Percentiles rank a stretch among this genome's conserved stretches.
These are phyloP conservation scores for Chloroceryle amazona DNA, from an alignment of 2,797 vertebrate species.

Conservation along the genomic window DNA sequence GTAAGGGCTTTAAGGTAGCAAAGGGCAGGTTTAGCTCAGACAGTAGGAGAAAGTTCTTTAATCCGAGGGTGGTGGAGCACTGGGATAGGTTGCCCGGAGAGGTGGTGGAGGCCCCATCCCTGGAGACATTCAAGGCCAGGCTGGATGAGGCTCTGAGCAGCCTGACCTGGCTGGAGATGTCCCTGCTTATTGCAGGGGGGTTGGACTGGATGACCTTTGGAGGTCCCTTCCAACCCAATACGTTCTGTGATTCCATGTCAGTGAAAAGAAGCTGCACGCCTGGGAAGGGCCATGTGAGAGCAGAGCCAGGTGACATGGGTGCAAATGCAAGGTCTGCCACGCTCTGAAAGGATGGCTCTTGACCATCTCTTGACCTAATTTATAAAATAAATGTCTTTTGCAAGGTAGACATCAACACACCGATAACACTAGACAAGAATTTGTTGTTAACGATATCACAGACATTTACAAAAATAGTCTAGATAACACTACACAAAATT, in stretches of 20 bases:
- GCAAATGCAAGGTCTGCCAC: neutral
- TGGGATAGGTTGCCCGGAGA: no score
- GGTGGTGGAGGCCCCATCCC: no score
- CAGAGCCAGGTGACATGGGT: neutral
- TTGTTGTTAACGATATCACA: neutral
- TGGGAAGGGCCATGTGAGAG: neutral
- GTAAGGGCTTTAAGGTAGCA: no score
- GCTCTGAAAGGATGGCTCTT: neutral
- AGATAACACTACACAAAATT: neutral
- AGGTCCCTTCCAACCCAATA: no score
- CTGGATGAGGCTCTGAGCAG: no score
- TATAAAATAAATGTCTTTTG: neutral
- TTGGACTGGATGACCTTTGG: no score
- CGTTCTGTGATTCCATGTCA: neutral
- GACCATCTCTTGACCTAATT: neutral
- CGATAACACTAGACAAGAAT: neutral
- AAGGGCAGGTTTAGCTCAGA: no score
- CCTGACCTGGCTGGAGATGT: no score
- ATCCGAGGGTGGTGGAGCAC: no score
- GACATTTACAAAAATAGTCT: neutral
- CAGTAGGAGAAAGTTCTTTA: no score
- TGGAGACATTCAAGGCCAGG: no score
- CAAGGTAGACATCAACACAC: neutral
- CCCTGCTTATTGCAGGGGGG: no score
- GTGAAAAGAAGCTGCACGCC: neutral